Base-by-base conservation (phyloP, 2,113 vertebrate genomes). In the Carassius auratus region DNA sequence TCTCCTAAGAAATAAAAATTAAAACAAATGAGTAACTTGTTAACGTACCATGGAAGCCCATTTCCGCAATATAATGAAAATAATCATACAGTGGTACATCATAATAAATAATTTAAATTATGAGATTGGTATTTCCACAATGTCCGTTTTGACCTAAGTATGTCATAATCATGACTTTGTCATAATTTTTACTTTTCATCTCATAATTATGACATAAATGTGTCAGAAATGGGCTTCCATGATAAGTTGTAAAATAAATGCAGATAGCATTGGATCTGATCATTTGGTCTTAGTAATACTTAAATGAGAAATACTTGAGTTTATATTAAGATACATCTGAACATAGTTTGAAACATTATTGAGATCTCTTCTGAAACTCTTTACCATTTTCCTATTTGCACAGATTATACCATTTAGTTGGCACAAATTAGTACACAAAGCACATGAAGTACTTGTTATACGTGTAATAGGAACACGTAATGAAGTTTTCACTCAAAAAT, bases 321-420 rank as follows among this genome's bases (percentile, higher is more conserved):
- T 69, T 0, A 69, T 69, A 69, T 69, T 19, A 8, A 69, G 14
- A 69, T 69, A 38, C 38, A 71, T 38, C 33, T 71, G 68, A 21
- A 15, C 15, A 33, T 68, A 33, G 15, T 9, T 66, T 66, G 12
- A 66, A 30, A 30, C 62, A 15, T 8, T 33, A 30, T 19, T 21
- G 33, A 69, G 1, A 38, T 38, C 17, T 69, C 17, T 71, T 71
- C 68, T 38, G 33, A 71, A 38, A 71, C 33, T 21, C 33, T 71
- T 86, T 88, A 79, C 79, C 45, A 75, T 86, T 84, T 50, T 42
- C 57, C 23, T 52, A 38, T 88, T 86, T 80, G 62, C 80, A 21
- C 36, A 42, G 42, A 75, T 74, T 77, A 68, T 59, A 50, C 77
- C 50, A 78, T 42, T 42, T 8, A 42, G 42, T 42, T 42, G 42